Evolutionary conservation across 2,797 vertebrate genomes (phyloP).

Genomic region (Rhabdomys pumilio): DNA sequence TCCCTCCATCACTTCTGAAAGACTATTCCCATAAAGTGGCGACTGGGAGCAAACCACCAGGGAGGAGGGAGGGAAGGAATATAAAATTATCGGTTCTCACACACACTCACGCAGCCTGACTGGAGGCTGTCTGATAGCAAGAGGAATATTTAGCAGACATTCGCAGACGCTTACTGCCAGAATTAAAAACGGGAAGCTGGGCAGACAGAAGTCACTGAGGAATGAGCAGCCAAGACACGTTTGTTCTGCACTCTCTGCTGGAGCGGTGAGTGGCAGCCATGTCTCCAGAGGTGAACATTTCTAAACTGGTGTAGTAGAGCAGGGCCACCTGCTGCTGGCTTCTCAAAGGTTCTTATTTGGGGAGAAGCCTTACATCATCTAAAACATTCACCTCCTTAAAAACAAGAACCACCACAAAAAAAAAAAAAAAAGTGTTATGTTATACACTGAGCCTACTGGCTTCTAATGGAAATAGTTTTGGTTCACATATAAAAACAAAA

Average conservation of each 20-base stretch:
- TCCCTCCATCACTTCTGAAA: not conserved
- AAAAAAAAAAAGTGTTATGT: no score
- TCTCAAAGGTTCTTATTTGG: slow-evolving; percentile 46
- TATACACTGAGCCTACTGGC: not conserved
- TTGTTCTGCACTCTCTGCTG: slow-evolving; percentile 61
- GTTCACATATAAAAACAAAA: not conserved
- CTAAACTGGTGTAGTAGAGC: slow-evolving; percentile 1
- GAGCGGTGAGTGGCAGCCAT: slow-evolving; percentile 63
- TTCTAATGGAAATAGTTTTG: slow-evolving; percentile 13
- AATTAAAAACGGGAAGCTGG: slow-evolving; percentile 77
- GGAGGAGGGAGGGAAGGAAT: not conserved
- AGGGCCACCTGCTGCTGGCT: slow-evolving; percentile 72
- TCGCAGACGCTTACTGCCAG: slow-evolving; percentile 75
- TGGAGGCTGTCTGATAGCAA: slow-evolving; percentile 70
- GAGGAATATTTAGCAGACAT: slow-evolving; percentile 80
- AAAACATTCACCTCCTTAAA: slow-evolving; percentile 25
- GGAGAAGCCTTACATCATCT: slow-evolving; percentile 1
- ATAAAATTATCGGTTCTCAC: slow-evolving; percentile 28
- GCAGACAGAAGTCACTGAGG: slow-evolving; percentile 77
- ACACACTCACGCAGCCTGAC: not conserved
- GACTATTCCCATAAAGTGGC: slow-evolving; percentile 9
- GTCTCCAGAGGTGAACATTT: slow-evolving; percentile 61
- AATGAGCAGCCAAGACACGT: slow-evolving; percentile 76
- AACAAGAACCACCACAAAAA: not conserved
- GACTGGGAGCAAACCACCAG: slow-evolving; percentile 41